Evolutionary conservation across 2,113 vertebrate genomes (phyloP).

Genomic region (Turnix velox): DNA sequence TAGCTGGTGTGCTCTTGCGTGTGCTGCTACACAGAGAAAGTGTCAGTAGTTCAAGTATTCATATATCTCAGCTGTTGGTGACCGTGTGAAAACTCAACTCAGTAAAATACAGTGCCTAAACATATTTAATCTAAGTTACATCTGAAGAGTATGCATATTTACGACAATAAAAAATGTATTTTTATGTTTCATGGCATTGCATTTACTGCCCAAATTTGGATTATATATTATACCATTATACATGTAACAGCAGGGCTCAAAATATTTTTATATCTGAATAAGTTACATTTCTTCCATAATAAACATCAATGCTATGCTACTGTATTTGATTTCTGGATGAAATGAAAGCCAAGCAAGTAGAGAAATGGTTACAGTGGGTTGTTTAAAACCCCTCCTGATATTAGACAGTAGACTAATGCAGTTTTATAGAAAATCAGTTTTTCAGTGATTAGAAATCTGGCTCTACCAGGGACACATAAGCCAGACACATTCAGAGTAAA

Average conservation of each 20-base stretch:
- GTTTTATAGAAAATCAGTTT: neutral
- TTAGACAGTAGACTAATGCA: neutral
- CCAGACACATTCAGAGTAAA: neutral
- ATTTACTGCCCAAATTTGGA: neutral
- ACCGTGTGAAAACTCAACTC: neutral
- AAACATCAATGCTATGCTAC: neutral
- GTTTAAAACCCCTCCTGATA: neutral
- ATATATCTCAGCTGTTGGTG: neutral
- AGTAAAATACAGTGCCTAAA: neutral
- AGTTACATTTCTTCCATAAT: neutral
- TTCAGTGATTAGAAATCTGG: neutral
- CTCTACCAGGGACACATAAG: neutral
- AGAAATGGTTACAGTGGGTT: neutral
- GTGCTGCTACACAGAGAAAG: neutral
- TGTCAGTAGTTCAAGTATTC: neutral
- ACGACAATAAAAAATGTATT: neutral
- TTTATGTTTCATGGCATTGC: neutral
- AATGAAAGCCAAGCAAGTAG: neutral
- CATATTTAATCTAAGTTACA: neutral
- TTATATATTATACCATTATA: neutral
- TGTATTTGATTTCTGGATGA: conserved; percentile 1
- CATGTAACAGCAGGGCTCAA: neutral
- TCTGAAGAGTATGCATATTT: neutral
- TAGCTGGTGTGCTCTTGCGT: neutral
- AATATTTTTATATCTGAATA: neutral